Percentiles rank a stretch among this genome's conserved stretches.
Evolutionary conservation across 2,797 vertebrate genomes (phyloP).

Genomic region (Falco berigora): DNA sequence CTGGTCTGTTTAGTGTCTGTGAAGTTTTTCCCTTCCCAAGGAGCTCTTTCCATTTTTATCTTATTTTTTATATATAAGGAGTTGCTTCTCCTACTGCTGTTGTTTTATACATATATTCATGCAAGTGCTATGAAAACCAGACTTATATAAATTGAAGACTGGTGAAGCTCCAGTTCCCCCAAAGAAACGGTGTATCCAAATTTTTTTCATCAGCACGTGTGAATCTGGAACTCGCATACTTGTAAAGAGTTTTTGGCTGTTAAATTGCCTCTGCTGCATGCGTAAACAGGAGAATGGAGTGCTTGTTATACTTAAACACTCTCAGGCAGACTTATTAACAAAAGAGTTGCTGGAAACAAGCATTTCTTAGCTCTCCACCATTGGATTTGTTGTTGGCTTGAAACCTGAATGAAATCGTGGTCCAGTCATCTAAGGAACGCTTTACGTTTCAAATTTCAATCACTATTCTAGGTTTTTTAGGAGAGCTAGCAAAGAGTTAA

Average conservation of each 20-base stretch:
- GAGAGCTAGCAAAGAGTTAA: not conserved
- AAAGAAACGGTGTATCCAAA: not conserved
- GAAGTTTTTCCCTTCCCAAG: not conserved
- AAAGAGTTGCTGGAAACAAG: not conserved
- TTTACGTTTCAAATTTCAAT: not conserved
- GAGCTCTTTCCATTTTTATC: not conserved
- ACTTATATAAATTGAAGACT: not conserved
- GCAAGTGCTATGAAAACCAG: not conserved
- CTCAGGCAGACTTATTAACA: not conserved
- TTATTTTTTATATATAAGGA: not conserved
- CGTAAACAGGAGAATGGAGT: not conserved
- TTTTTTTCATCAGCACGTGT: not conserved
- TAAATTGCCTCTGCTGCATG: not conserved
- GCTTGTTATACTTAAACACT: not conserved
- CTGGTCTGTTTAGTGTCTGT: not conserved
- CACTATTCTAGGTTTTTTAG: not conserved
- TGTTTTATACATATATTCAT: not conserved
- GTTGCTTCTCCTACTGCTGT: not conserved
- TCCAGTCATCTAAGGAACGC: not conserved
- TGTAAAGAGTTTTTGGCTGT: not conserved
- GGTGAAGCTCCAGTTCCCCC: not conserved
- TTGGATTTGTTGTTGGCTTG: not conserved
- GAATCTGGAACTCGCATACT: not conserved
- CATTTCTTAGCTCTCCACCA: fast-evolving
- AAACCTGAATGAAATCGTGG: not conserved